phyloP scores from a whole-genome alignment of 2,113 vertebrate genomes.

The Panthera leo region DNA sequence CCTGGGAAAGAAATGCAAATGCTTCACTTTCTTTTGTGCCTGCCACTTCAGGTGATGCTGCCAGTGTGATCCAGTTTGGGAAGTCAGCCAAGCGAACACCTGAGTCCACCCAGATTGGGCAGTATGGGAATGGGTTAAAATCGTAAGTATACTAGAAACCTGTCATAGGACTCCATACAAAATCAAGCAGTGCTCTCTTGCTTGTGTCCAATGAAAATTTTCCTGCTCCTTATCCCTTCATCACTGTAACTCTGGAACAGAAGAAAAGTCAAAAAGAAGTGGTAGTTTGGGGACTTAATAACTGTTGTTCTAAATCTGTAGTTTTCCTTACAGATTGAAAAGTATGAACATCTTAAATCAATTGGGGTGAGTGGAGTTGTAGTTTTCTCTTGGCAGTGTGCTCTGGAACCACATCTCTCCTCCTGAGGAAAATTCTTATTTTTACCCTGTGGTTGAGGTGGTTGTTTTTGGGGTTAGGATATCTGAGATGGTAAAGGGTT shows the following conservation, averaged over 20 bases:
- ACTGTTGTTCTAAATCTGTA: background rate
- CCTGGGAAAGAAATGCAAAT: background rate
- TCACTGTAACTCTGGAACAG: background rate
- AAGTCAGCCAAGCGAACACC: slow-evolving; percentile 97
- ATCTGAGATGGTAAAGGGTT: background rate
- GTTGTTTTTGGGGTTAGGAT: background rate
- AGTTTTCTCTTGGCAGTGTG: background rate
- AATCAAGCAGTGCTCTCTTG: background rate
- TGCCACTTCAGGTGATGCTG: slow-evolving; percentile 91
- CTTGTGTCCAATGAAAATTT: background rate
- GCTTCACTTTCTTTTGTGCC: slow-evolving; percentile 22
- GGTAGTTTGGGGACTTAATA: background rate
- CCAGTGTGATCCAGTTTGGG: slow-evolving; percentile 98
- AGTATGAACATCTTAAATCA: background rate
- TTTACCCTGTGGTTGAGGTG: background rate
- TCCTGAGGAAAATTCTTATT: background rate
- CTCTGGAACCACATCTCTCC: background rate
- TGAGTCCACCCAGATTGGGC: slow-evolving; percentile 97
- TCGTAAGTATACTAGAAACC: slow-evolving; percentile 90
- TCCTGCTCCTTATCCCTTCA: background rate
- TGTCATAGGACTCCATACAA: background rate
- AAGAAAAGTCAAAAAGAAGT: background rate
- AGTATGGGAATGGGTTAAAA: slow-evolving; percentile 99
- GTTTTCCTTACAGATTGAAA: background rate
- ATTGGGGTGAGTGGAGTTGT: background rate